phyloP scores from a whole-genome alignment of 2,888 invertebrate genomes.

The Nemotelus nigrinus region DNA sequence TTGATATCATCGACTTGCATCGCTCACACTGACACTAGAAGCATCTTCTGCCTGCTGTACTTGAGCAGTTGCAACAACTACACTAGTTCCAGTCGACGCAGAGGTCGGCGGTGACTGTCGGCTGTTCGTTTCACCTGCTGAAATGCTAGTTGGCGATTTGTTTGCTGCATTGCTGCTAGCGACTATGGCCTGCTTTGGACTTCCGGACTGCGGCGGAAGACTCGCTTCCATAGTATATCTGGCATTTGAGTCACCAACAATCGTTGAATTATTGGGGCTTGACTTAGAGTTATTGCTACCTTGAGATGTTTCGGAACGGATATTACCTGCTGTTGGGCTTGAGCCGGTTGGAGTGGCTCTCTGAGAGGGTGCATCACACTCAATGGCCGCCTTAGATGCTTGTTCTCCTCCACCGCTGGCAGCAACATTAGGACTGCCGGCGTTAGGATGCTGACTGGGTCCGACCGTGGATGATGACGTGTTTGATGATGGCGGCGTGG shows the following conservation, averaged over 20 bases:
- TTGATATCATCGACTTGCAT: constrained; percentile 48
- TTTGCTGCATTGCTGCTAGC: background rate
- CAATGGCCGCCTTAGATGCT: constrained; percentile 13
- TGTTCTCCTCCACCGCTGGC: constrained; percentile 14
- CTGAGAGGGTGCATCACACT: constrained; percentile 18
- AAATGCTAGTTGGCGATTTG: background rate
- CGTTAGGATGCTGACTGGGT: constrained; percentile 4
- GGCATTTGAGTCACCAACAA: background rate
- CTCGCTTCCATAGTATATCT: background rate
- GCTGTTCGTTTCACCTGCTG: background rate
- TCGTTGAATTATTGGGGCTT: constrained; percentile 23
- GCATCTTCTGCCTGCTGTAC: constrained; percentile 43
- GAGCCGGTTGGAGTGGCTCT: constrained; percentile 28
- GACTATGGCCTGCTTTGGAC: background rate
- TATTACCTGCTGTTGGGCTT: constrained; percentile 46
- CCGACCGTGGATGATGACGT: background rate
- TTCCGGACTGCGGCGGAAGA: background rate
- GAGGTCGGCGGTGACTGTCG: constrained; percentile 45
- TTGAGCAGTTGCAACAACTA: constrained; percentile 5
- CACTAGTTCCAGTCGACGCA: constrained; percentile 30
- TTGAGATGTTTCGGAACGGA: constrained; percentile 10
- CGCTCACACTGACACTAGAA: constrained; percentile 45
- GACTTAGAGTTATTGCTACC: constrained; percentile 31
- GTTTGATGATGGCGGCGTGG: constrained; percentile 31
- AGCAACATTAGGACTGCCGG: constrained; percentile 22